Base-by-base conservation (phyloP, 2,113 vertebrate species). In the Trichechus manatus region DNA sequence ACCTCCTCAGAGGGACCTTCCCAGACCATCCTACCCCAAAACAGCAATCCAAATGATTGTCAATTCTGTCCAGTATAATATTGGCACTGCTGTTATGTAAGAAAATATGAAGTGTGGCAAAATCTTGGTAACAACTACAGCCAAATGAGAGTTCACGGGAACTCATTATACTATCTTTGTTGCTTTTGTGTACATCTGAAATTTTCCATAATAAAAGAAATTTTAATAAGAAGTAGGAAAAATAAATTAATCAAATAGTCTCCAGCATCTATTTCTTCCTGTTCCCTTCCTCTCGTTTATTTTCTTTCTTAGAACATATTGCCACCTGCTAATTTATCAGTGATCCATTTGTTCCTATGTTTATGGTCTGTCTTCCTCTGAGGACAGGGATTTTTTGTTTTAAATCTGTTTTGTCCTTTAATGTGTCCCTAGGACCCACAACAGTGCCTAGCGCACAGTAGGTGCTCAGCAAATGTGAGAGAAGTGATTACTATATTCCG, bases 191-290 rank as follows among this genome's bases (percentile, higher is more conserved):
- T 33, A 78, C 50, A 66, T 33, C 36, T 74, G n/a, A 74, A 82
- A 59, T 61, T 92, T 68, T 66, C 85, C 36, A 89, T 66, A 50
- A 83, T 66, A 47, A 95, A 91, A 25, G 53, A 39, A 33, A 22
- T 81, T 92, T 93, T 93, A 25, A 64, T 56, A 56, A 56, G 31
- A 91, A 74, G 39, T 6, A 86, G 50, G 63, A 87, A 94, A 77
- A 93, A 56, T 10, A 72, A 93, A 74, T 20, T n/a, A 11, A 39
- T 39, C 39, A 39, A 39, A 39, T 25, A 39, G 11, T 81, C 53
- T 44, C 29, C 25, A 77, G 29, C 64, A 47, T 39, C 33, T 75
- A 47, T n/a, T 77, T 66, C 75, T 84, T 53, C 75, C 74, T 42
- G 53, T 80, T 27, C 11, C 31, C 31, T 39, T 47, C n/a, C 39